Percentiles rank a stretch among this genome's conserved stretches.
phyloP scores from a whole-genome alignment of 2,797 vertebrate genomes.

The Myotis vivesi region DNA sequence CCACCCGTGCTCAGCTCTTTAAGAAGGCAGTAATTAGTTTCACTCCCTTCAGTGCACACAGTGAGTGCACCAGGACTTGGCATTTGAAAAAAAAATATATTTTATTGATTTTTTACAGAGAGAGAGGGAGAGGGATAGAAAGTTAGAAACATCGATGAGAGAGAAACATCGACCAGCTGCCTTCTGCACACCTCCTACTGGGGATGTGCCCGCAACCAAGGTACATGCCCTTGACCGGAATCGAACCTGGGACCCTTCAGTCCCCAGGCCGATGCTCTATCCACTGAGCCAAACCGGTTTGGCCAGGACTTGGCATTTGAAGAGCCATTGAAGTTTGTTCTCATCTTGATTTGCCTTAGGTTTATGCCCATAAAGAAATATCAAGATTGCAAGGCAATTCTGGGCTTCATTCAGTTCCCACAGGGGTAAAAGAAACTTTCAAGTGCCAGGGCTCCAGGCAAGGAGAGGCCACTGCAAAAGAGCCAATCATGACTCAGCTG shows the following conservation, averaged over 20 bases:
- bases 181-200: too few species aligned
- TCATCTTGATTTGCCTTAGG: conserved; percentile 33
- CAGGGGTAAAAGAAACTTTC: conserved; percentile 16
- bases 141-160: too few species aligned
- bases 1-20: conserved; percentile 11
- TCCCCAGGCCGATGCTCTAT: too few species aligned
- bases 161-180: too few species aligned
- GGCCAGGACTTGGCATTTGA: conserved; percentile 61
- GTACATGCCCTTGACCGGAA: too few species aligned
- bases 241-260: too few species aligned
- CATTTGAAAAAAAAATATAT: too few species aligned
- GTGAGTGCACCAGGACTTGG: conserved; percentile 40
- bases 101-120: too few species aligned
- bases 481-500: not conserved
- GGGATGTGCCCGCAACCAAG: too few species aligned
- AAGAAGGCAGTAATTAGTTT: conserved; percentile 39
- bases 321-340: conserved; percentile 46
- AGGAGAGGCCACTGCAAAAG: not conserved
- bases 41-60: conserved; percentile 7
- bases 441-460: not conserved
- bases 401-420: not conserved
- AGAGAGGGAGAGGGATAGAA: too few species aligned
- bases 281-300: too few species aligned
- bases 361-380: conserved; percentile 51
- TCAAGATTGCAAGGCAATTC: not conserved